phyloP scores from a whole-genome alignment of 2,113 vertebrate species.

The Dipodomys merriami region DNA sequence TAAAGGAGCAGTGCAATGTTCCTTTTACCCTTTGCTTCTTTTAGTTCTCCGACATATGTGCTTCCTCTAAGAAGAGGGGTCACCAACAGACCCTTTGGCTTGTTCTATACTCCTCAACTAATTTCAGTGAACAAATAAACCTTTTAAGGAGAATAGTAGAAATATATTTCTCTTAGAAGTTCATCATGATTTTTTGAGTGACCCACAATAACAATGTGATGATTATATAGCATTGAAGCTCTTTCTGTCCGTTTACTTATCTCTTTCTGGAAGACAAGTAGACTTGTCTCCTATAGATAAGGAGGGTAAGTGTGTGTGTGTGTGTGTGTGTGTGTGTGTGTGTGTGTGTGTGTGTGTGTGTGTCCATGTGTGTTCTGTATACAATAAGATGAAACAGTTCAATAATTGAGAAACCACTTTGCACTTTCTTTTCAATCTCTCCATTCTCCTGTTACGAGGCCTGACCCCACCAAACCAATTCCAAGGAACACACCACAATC shows the following conservation, averaged over 20 bases:
- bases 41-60: neutral
- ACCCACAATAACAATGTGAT: neutral
- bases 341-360: neutral
- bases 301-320: neutral
- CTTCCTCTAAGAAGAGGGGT: constrained; percentile 36
- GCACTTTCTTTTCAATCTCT: neutral
- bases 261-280: constrained; percentile 19
- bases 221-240: neutral
- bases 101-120: neutral
- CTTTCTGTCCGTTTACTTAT: neutral
- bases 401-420: neutral
- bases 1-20: neutral
- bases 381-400: neutral
- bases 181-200: constrained; percentile 16
- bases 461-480: neutral
- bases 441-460: neutral
- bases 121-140: constrained; percentile 1
- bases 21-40: neutral
- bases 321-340: neutral
- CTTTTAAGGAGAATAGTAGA: constrained; percentile 24
- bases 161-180: constrained; percentile 5
- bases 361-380: neutral
- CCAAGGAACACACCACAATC: neutral
- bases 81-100: constrained; percentile 19
- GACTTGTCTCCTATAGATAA: neutral